Percentiles rank a stretch among this genome's conserved stretches.
Evolutionary conservation across 2,797 vertebrate species (phyloP).

Genomic region (Poliocrania exsul): DNA sequence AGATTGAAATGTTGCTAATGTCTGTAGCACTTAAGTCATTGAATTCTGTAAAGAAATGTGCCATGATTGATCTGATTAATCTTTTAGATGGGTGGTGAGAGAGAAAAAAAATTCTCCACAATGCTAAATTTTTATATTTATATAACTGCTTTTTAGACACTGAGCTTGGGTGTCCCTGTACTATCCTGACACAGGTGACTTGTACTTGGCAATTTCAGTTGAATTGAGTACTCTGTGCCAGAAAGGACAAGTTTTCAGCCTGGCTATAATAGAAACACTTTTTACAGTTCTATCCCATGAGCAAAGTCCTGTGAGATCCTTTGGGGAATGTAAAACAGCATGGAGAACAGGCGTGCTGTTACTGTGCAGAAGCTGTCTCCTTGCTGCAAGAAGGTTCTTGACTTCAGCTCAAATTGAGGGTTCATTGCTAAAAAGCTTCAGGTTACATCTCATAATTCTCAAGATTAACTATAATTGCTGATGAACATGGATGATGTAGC

Average conservation of each 20-base stretch:
- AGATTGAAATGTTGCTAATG: slow-evolving; percentile 63
- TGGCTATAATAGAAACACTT: neutral
- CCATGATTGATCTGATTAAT: slow-evolving; percentile 57
- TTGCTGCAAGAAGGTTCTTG: neutral
- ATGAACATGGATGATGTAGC: fast-evolving
- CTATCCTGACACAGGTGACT: neutral
- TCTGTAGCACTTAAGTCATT: slow-evolving; percentile 54
- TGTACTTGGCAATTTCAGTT: neutral
- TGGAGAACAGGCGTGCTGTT: neutral
- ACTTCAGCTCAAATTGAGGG: neutral
- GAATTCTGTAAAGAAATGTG: slow-evolving; percentile 56
- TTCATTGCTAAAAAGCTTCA: neutral
- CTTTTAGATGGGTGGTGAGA: slow-evolving; percentile 32
- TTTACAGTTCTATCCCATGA: neutral
- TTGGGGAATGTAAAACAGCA: neutral
- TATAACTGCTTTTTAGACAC: slow-evolving; percentile 8
- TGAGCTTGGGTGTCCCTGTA: neutral
- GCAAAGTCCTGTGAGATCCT: neutral
- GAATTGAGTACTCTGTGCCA: neutral
- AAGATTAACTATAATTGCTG: neutral
- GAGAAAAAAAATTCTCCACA: slow-evolving; percentile 17
- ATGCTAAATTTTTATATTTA: neutral
- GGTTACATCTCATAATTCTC: neutral
- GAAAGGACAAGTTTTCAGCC: neutral
- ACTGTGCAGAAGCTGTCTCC: neutral